Percentiles rank a stretch among this genome's conserved stretches.
Conservation (phyloP, 2,113 vertebrate genomes). For the Notothenia coriiceps region DNA sequence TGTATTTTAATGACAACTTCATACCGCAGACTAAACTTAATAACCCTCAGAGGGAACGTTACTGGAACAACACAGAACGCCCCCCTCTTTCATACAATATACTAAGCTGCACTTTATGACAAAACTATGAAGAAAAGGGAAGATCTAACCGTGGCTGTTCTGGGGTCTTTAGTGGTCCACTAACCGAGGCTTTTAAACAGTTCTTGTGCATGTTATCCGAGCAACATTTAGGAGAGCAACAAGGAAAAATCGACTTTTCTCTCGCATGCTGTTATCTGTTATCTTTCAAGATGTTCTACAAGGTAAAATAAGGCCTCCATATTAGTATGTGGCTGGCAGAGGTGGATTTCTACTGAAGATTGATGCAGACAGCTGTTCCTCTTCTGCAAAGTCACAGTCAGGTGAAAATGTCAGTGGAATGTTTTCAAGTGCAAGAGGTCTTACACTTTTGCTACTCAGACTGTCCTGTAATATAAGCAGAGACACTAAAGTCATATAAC, state of each 20-base stretch:
- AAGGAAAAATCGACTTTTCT: neutral
- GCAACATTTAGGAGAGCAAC: neutral
- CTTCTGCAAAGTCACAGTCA: neutral
- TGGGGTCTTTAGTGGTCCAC: constrained; percentile 63
- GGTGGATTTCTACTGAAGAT: neutral
- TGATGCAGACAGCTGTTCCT: neutral
- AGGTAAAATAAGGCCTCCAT: constrained; percentile 32
- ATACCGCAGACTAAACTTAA: constrained; percentile 51
- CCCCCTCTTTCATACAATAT: constrained; percentile 3
- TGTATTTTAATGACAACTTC: constrained; percentile 60
- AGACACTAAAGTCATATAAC: neutral
- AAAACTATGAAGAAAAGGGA: neutral
- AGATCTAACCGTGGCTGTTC: neutral
- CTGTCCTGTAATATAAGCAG: neutral
- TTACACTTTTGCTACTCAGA: neutral
- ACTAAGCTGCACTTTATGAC: constrained; percentile 24
- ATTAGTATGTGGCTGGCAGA: constrained; percentile 13
- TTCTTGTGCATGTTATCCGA: constrained; percentile 12
- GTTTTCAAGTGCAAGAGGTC: neutral
- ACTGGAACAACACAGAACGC: constrained; percentile 11
- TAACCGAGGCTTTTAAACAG: constrained; percentile 47
- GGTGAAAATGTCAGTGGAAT: constrained; percentile 8
- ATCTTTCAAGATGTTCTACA: constrained; percentile 15
- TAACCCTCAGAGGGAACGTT: constrained; percentile 61
- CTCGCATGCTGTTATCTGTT: neutral